Evolutionary conservation across 2,888 invertebrate genomes (phyloP), one percentile per base, ranked within the genome.

Genomic region (Chorisops tibialis): DNA sequence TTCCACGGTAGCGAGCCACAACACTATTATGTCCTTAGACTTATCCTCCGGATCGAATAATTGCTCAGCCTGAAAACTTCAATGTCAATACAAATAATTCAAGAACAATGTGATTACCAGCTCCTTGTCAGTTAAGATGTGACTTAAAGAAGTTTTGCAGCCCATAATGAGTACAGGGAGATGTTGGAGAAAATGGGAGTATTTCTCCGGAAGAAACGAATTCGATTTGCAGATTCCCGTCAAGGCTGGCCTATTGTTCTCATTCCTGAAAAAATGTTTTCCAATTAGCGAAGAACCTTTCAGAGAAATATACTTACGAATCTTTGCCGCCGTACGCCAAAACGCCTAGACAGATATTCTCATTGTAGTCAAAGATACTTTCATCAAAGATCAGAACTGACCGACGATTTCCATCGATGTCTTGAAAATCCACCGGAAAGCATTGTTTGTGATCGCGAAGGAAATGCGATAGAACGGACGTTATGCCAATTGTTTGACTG

Each of bases 101-200:
- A n/a, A n/a, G n/a, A n/a, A n/a, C n/a, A 48, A 24, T 16, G 21
- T 2, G n/a, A 24, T 12, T 63, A 67, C 68, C 22, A 68, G n/a
- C 49, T 67, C 47, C 37, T 68, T 68, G 22, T 68, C 66, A 1
- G 45, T 43, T 9, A 71, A 21, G 35, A 72, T 52, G 14, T 66
- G 63, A 18, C 65, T 66, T 61, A 71, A 67, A 0, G 68, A 67
- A 3, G 71, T 72, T 48, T 69, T 69, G 38, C 70, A 70, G 4
- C 68, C 70, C 70, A 73, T 70, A 35, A 72, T 70, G 18, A 72
- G 52, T 14, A 73, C 67, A n/a, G 73, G 72, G 19, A 72, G 62
- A 64, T 73, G 71, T 4, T 70, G 67, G 4, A 66, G 61, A n/a
- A 71, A 61, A 18, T 70, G 65, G 16, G 68, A 67, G 21, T 67